phyloP scores from a whole-genome alignment of 2,888 invertebrate genomes.

The Suillia variegata region DNA sequence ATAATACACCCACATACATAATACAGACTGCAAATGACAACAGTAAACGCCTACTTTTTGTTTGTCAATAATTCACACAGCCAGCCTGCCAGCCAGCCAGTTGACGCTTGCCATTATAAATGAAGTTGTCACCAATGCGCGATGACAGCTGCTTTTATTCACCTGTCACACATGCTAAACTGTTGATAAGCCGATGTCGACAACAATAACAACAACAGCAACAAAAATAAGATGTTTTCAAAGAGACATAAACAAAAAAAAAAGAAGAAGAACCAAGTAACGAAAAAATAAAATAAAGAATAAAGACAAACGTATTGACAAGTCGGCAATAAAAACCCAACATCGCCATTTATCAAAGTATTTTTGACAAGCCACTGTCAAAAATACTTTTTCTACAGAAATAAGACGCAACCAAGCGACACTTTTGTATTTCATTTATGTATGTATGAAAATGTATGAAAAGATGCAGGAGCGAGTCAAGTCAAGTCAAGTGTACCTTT shows the following conservation, averaged over 20 bases:
- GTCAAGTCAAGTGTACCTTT: neutral
- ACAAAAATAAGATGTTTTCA: too few relatives aligned
- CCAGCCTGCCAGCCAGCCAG: too few relatives aligned
- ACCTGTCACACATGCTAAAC: constrained; percentile 52
- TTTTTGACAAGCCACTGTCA: constrained; percentile 13
- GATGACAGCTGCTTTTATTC: constrained; percentile 53
- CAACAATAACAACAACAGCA: neutral
- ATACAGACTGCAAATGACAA: too few relatives aligned
- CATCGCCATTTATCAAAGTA: constrained; percentile 51
- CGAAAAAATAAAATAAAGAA: neutral
- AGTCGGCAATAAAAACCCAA: constrained; percentile 41
- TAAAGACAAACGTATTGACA: constrained; percentile 37
- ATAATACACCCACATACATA: too few relatives aligned
- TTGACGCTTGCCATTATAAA: constrained; percentile 35
- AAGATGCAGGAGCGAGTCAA: too few relatives aligned
- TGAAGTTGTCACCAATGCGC: constrained; percentile 35
- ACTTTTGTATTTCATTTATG: too few relatives aligned
- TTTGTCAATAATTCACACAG: too few relatives aligned
- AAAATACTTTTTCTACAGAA: neutral
- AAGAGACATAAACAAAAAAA: too few relatives aligned
- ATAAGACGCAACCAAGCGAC: neutral
- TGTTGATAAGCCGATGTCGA: constrained; percentile 38
- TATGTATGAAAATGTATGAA: too few relatives aligned
- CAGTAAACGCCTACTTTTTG: too few relatives aligned
- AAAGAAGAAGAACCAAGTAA: too few relatives aligned